Evolutionary conservation across 2,113 vertebrate species (phyloP), one percentile per base, ranked within the genome.

Genomic region (Chrysemys picta): DNA sequence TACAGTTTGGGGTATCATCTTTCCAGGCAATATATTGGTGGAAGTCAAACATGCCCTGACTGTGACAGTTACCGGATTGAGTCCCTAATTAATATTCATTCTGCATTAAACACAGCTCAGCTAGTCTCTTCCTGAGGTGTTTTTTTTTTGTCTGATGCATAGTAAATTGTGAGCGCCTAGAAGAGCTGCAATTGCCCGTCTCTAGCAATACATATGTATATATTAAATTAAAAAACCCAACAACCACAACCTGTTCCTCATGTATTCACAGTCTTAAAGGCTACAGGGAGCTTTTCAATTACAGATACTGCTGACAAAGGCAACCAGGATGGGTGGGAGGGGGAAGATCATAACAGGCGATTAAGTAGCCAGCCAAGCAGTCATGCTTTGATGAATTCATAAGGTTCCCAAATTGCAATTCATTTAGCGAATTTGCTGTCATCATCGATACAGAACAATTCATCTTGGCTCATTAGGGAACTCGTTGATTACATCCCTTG

Each of bases 281-380:
- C 65, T 81, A 42, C 4, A 88, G 57, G 62, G 49, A 91, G 52
- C 91, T 80, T 69, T 80, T 89, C 54, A 56, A 88, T 45, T 2
- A 2, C 75, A 3, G 2, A 91, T 94, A 54, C 24, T 94, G 96
- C 93, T 97, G 95, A 97, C 92, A 94, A 88, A 95, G 91, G 91
- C 89, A 93, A 59, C n/a, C n/a, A 42, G 83, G 50, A 79, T 42
- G 81, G 27, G 95, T 86, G 80, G n/a, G 17, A 38, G 35, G 8
- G n/a, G n/a, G 65, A 88, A 90, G 31, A 94, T 13, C 0, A 59
- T 95, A 94, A 95, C 96, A 96, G 82, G 75, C 54, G 10, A 95
- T 97, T 97, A 97, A 97, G 92, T 82, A 90, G 93, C 92, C 88
- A 97, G 88, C 88, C 93, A 93, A 96, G 84, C 87, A 97, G 94